These are phyloP conservation scores for Argyrosomus regius DNA, from an alignment of 2,797 vertebrate species.

Conservation along the genomic window DNA sequence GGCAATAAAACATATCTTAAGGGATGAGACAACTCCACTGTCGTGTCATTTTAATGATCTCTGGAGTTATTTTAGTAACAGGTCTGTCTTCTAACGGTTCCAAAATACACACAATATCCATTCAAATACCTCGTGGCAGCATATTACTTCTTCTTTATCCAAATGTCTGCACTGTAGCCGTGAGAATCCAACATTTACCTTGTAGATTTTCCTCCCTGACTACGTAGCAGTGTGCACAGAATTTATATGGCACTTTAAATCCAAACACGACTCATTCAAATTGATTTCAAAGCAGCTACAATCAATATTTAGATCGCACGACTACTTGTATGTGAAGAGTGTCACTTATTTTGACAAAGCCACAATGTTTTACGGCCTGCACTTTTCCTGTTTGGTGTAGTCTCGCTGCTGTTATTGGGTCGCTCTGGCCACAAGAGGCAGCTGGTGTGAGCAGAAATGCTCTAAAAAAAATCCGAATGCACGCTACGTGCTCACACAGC, in stretches of 20 bases:
- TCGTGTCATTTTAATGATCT: no score
- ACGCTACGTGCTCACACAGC: neutral
- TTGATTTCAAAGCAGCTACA: neutral
- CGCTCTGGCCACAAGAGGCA: neutral
- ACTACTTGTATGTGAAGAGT: neutral
- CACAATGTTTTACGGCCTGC: neutral
- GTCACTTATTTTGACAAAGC: neutral
- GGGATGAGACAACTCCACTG: no score
- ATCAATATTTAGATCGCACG: neutral
- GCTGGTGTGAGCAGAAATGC: neutral
- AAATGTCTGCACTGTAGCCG: neutral
- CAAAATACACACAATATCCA: constrained; percentile 1
- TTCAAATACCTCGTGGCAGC: neutral
- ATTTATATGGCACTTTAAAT: neutral
- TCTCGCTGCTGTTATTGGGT: neutral
- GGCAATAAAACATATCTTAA: neutral
- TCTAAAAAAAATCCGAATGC: neutral
- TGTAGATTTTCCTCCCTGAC: neutral
- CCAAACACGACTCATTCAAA: neutral
- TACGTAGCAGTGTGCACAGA: neutral
- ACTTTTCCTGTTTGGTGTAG: neutral
- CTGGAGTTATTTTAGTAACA: neutral
- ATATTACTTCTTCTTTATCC: neutral
- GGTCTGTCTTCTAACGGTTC: neutral
- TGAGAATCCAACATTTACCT: neutral